These are phyloP conservation scores for Miichthys miiuy DNA, from an alignment of 2,797 vertebrate species.

Conservation along the genomic window DNA sequence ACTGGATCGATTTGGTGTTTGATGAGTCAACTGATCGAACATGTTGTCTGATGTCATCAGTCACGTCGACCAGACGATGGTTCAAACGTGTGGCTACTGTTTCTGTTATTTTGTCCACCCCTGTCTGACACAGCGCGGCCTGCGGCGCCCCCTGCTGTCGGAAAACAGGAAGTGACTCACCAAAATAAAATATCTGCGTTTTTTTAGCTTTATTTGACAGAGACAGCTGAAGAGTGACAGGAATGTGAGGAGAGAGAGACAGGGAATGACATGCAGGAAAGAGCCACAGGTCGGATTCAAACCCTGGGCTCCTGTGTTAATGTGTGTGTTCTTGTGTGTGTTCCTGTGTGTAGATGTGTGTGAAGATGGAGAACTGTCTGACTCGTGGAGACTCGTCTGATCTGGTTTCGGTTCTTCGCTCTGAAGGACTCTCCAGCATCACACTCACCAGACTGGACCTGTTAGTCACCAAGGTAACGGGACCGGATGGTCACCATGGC, in stretches of 20 bases:
- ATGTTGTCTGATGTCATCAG: background rate
- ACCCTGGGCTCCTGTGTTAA: no score
- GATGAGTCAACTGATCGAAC: background rate
- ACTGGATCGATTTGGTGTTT: background rate
- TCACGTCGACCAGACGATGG: background rate
- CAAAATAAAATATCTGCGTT: background rate
- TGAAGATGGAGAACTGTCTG: slow-evolving; percentile 52
- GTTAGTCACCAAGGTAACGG: slow-evolving; percentile 66
- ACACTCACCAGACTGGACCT: slow-evolving; percentile 57
- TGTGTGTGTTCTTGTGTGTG: background rate
- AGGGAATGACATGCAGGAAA: no score
- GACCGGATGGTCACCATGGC: no score
- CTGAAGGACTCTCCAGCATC: slow-evolving; percentile 52
- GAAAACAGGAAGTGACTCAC: background rate
- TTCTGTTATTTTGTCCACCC: background rate
- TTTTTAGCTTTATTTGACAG: no score
- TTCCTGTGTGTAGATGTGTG: background rate
- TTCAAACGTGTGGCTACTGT: no score
- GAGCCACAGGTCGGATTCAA: no score
- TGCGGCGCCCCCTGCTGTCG: slow-evolving; percentile 19
- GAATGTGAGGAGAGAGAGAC: no score
- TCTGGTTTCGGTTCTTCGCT: slow-evolving; percentile 42
- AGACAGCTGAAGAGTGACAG: no score
- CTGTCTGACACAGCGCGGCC: background rate
- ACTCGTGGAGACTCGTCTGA: background rate